Evolutionary conservation across 2,113 vertebrate genomes (phyloP), one percentile per base, ranked within the genome.

Genomic region (Lagopus leucura): DNA sequence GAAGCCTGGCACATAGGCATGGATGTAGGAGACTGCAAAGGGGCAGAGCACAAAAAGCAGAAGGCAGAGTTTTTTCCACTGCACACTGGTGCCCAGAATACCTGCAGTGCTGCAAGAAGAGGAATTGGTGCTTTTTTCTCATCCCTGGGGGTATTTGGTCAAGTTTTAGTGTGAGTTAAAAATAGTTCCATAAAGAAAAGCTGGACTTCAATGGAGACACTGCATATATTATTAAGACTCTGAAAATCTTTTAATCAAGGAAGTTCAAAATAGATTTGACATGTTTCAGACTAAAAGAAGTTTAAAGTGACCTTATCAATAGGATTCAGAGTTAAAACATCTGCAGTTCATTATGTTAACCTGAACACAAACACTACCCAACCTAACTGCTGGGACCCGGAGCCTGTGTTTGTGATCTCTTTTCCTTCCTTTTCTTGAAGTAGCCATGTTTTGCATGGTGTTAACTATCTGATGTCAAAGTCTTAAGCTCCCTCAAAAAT

Each of bases 1-100:
- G 17, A 97, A 94, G 67, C 74, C 90, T 88, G 75, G 74, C 57
- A 57, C 20, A 11, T 45, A 92, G 57, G 47, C 58, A 57, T 61
- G 65, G 63, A 73, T 48, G 54, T 76, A n/a, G 63, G 69, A 85
- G 64, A 32, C 22, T 38, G 24, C 48, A 88, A 94, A 92, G 85
- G 88, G 69, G 63, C 60, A 91, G 66, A 95, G 65, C 43, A 86
- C 76, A 88, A 88, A 95, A 95, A 91, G 57, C 79, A 74, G 74
- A 86, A 95, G 57, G 67, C 64, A 77, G 48, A 85, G 28, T 55
- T 71, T 93, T 93, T 95, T 86, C 71, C 50, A 19, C 48, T 43
- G 42, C 73, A 76, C 7, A 6, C 48, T 64, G 27, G 38, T 74
- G 64, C 60, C 77, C 79, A 16, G 86, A 92, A 90, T 89, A 78